A percentile compares a stretch with the other conserved stretches of the same genome.
Evolutionary conservation across 1,140 invertebrate species (phyloP).

Genomic region (Sipha flava): DNA sequence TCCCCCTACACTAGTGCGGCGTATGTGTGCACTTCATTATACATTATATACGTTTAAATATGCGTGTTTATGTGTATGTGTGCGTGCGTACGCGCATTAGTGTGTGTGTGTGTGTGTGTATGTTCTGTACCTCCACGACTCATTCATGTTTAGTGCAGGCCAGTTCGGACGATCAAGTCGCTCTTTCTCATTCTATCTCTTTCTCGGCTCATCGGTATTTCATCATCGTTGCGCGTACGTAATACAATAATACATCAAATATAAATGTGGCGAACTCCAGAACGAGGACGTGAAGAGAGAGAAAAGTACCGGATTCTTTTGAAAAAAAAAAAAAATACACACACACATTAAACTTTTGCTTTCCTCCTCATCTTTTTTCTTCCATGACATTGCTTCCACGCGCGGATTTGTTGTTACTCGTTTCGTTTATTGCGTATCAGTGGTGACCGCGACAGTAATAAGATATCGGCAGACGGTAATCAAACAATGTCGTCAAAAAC

Average conservation of each 20-base stretch:
- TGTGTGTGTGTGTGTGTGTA: background rate
- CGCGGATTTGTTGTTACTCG: background rate
- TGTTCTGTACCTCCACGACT: background rate
- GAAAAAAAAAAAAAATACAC: background rate
- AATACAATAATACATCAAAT: background rate
- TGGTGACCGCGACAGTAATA: background rate
- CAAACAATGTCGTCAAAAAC: background rate
- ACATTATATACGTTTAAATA: background rate
- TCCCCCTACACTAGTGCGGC: constrained; percentile 2
- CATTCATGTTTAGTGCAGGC: background rate
- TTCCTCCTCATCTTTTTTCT: background rate
- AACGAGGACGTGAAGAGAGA: background rate
- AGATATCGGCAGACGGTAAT: background rate
- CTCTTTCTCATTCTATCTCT: too few relatives aligned
- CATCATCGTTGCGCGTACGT: background rate
- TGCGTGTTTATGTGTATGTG: background rate
- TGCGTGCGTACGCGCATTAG: background rate
- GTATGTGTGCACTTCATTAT: too few relatives aligned
- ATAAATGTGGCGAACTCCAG: background rate
- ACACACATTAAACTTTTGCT: background rate
- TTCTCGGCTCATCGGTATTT: background rate
- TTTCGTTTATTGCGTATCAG: background rate
- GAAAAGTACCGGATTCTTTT: background rate
- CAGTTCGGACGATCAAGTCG: background rate
- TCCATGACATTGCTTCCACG: background rate